Base-by-base conservation (phyloP, 2,113 vertebrate genomes). In the Pandion haliaetus region DNA sequence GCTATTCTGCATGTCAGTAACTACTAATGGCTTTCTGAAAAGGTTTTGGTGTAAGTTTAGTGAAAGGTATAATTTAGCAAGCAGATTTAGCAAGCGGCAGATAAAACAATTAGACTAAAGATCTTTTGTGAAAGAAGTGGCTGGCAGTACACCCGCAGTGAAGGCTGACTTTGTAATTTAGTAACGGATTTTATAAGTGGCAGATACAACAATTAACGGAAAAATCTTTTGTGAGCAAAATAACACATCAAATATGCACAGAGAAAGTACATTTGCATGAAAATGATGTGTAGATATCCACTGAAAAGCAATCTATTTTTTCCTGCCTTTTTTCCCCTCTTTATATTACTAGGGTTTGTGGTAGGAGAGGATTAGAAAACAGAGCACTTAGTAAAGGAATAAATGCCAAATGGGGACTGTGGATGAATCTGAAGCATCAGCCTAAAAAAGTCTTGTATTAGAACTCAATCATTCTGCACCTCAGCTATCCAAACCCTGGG, bases 81-180 rank as follows among this genome's bases (percentile, higher is more conserved):
- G 96, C 81, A 97, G 72, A 97, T 98, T 98, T 97, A 98, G 97
- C 91, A 96, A 97, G 96, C 72, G 92, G 77, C 80, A 98, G 95
- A 98, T 97, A 98, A 98, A 98, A 97, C 96, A 97, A 97, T 97
- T 98, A 98, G 94, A 88, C 82, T 92, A 95, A 97, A 97, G 91
- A 96, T 97, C 90, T 94, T 97, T 97, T 95, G 77, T 96, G 88
- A 95, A 97, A 95, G 76, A 97, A 97, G 83, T 91, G 74, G 36
- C 58, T 97, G 94, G 78, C 50, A 93, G 93, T 50, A 86, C 69
- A 90, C 92, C 77, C 78, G 2, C 80, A 91, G 89, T 8, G 81
- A 96, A 97, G 57, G 81, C 80, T 97, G 97, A 98, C 96, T 98
- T 97, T 58, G 40, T 97, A 98, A 97, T 98, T 97, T 96, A 97